Conservation (phyloP, 2,888 invertebrate species). For the Pilophorus perplexus region DNA sequence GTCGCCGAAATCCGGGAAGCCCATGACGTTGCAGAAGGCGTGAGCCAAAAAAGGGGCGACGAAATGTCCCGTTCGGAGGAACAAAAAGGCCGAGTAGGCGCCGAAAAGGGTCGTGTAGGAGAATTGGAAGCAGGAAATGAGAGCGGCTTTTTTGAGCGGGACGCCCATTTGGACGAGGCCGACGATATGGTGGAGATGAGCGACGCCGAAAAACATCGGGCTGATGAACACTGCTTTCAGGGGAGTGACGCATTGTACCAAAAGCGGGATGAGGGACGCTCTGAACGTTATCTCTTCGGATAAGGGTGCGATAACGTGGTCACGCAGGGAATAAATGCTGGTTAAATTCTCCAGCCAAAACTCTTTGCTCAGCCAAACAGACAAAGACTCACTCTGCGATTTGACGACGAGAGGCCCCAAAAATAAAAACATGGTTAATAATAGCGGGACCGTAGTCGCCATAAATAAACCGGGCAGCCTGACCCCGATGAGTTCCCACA, state of each 20-base stretch:
- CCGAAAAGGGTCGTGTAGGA: slow-evolving; percentile 90
- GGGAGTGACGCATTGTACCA: slow-evolving; percentile 77
- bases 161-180: slow-evolving; percentile 73
- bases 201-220: slow-evolving; percentile 86
- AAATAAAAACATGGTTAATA: slow-evolving; percentile 76
- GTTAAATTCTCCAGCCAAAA: slow-evolving; percentile 46
- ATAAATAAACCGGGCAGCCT: slow-evolving; percentile 68
- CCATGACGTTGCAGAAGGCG: slow-evolving; percentile 96
- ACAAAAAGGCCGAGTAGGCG: slow-evolving; percentile 88
- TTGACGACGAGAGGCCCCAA: slow-evolving; percentile 79
- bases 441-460: slow-evolving; percentile 70
- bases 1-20: slow-evolving; percentile 83
- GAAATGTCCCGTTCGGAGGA: slow-evolving; percentile 85
- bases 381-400: slow-evolving; percentile 62
- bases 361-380: slow-evolving; percentile 35
- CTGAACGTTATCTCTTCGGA: slow-evolving; percentile 95
- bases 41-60: slow-evolving; percentile 84
- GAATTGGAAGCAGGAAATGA: slow-evolving; percentile 75
- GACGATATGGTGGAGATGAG: slow-evolving; percentile 88
- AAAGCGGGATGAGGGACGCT: slow-evolving; percentile 89
- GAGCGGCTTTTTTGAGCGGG: slow-evolving; percentile 65
- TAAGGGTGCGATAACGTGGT: slow-evolving; percentile 85
- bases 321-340: slow-evolving; percentile 72
- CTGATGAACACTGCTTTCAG: slow-evolving; percentile 75
- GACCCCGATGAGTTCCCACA: slow-evolving; percentile 73